Percentiles rank a stretch among this genome's conserved stretches.
phyloP scores from a whole-genome alignment of 2,888 invertebrate genomes.

The Mythimna impura region DNA sequence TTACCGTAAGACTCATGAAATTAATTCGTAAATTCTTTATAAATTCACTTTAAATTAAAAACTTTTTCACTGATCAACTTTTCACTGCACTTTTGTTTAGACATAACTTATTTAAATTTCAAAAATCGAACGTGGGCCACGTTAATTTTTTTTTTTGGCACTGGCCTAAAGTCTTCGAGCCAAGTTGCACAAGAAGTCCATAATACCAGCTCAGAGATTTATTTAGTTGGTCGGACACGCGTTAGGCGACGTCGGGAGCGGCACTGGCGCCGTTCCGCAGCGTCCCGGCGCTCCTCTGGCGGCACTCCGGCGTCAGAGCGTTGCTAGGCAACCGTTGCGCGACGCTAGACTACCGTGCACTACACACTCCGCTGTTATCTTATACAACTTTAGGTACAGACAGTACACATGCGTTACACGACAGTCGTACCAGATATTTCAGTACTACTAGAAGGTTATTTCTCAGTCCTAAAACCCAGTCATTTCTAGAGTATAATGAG shows the following conservation, averaged over 20 bases:
- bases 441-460: conserved; percentile 8
- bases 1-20: background rate
- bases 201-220: conserved; percentile 31
- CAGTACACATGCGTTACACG: conserved; percentile 5
- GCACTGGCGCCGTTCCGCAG: conserved; percentile 81
- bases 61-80: conserved; percentile 44
- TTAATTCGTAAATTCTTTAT: background rate
- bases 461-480: background rate
- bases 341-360: conserved; percentile 46
- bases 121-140: conserved; percentile 6
- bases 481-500: background rate
- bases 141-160: conserved; percentile 45
- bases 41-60: conserved; percentile 4
- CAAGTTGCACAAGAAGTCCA: conserved; percentile 54
- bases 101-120: conserved; percentile 13
- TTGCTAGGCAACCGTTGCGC: conserved; percentile 83
- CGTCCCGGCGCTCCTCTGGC: conserved; percentile 81
- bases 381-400: conserved; percentile 28
- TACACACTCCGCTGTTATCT: conserved; percentile 37
- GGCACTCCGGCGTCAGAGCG: conserved; percentile 84
- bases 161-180: conserved; percentile 41
- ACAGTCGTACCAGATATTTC: conserved; percentile 8
- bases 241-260: conserved; percentile 76
- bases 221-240: conserved; percentile 64
- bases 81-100: conserved; percentile 41